phyloP scores from a whole-genome alignment of 2,888 invertebrate genomes.

The Spialia ferax region DNA sequence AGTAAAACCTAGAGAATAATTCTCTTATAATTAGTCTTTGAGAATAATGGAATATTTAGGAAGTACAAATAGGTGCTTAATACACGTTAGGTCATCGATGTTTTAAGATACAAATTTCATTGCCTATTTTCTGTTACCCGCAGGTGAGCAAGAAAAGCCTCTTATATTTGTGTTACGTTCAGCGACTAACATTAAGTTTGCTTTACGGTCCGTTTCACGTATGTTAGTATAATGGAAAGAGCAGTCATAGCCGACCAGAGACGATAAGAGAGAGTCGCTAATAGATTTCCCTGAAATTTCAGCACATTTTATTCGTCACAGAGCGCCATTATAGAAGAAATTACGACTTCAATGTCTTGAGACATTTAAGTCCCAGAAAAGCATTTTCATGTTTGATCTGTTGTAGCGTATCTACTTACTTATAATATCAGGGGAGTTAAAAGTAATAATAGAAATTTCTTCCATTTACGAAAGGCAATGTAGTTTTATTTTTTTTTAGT shows the following conservation, averaged over 20 bases:
- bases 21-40: too few species aligned
- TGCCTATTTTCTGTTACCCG: background rate
- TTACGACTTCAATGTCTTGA: background rate
- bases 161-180: slow-evolving; percentile 12
- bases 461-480: too few species aligned
- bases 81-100: too few species aligned
- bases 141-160: background rate
- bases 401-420: too few species aligned
- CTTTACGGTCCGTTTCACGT: slow-evolving; percentile 15
- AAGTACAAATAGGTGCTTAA: too few species aligned
- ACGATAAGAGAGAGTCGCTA: slow-evolving; percentile 3
- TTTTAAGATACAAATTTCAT: background rate
- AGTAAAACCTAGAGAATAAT: too few species aligned
- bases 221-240: slow-evolving; percentile 14
- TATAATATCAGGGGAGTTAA: too few species aligned
- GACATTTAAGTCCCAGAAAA: background rate
- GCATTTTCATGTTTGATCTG: slow-evolving; percentile 3
- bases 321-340: background rate
- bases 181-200: slow-evolving; percentile 13
- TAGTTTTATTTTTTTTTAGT: too few species aligned
- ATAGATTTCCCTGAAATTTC: slow-evolving; percentile 13
- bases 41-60: too few species aligned
- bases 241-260: slow-evolving; percentile 17
- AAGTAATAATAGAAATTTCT: too few species aligned
- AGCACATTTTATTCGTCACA: slow-evolving; percentile 16